Evolutionary conservation across 92 coral and sea anemone genomes (phyloP).

Genomic region (Zoanthus sansibaricus): DNA sequence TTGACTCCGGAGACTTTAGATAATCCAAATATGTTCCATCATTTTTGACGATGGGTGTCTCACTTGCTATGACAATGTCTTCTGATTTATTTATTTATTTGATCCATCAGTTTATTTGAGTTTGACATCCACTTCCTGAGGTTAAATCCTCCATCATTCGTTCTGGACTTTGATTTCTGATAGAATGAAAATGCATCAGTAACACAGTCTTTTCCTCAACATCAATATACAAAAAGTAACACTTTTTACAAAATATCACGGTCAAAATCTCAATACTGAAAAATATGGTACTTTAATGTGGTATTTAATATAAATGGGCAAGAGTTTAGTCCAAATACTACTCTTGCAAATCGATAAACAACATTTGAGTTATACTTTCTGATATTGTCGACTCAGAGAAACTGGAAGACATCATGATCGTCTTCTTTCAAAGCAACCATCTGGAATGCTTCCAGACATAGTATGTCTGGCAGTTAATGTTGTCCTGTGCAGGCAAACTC

Average conservation of each 20-base stretch:
- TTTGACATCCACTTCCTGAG: slow-evolving; percentile 45
- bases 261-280: slow-evolving; percentile 21
- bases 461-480: neutral
- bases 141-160: slow-evolving; percentile 43
- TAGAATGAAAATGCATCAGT: slow-evolving; percentile 13
- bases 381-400: slow-evolving; percentile 36
- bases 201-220: slow-evolving; percentile 17
- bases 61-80: neutral
- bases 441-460: neutral
- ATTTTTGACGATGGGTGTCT: slow-evolving; percentile 5
- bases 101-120: slow-evolving; percentile 17
- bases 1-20: neutral
- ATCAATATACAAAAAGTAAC: neutral
- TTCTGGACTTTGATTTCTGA: neutral
- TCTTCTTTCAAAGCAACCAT: neutral
- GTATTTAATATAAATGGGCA: slow-evolving; percentile 58
- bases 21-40: slow-evolving; percentile 5
- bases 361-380: neutral
- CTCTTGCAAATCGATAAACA: slow-evolving; percentile 5
- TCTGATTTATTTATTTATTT: slow-evolving; percentile 24
- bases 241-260: neutral
- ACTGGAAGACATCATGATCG: slow-evolving; percentile 33
- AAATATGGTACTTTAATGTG: slow-evolving; percentile 28
- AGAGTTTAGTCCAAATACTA: slow-evolving; percentile 43
- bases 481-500: neutral